Evolutionary conservation across 2,113 vertebrate species (phyloP), one percentile per base, ranked within the genome.

Genomic region (Melanostigma gelatinosum): DNA sequence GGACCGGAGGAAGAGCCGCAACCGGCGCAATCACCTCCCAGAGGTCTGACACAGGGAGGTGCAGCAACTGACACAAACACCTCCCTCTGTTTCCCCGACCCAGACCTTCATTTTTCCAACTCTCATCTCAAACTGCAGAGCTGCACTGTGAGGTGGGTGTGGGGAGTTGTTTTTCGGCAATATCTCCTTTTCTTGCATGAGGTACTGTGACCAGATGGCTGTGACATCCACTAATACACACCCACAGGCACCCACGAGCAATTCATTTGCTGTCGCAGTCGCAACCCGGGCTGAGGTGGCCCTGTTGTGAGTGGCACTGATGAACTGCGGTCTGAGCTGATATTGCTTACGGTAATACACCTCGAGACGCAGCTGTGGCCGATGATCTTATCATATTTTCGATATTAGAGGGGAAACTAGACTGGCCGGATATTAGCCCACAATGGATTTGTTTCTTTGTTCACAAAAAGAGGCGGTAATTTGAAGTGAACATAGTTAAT

Each of bases 1-100:
- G 87, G 98, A 96, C 62, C 96, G 95, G 80, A 95, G 96, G 72
- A 99, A 98, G 96, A 98, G 97, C 91, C 96, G 98, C 73, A 98
- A 97, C 83, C 95, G 97, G 77, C 96, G 98, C 58, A 96, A 97
- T 86, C 96, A 98, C 81, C 87, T 95, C 74, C 96, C 95, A 4
- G 95, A 95, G 48, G 96, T 94, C 48, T 98, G 96, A 96, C 80
- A 27, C 42, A 4, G 42, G 22, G 27, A 34, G 64, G 52, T 29
- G 34, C 42, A 72, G 64, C 80, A n/a, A 81, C 42, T 24, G 72
- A 79, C 22, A 42, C 6, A 3, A 65, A 60, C 63, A 3, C 75
- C 72, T 50, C 67, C 55, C 79, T 73, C 16, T 79, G n/a, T 42
- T 72, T 32, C 70, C 40, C 54, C 18, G 4, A 29, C 3, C 50